phyloP scores from a whole-genome alignment of 2,888 invertebrate species.

The Acanthoscelides obtectus region DNA sequence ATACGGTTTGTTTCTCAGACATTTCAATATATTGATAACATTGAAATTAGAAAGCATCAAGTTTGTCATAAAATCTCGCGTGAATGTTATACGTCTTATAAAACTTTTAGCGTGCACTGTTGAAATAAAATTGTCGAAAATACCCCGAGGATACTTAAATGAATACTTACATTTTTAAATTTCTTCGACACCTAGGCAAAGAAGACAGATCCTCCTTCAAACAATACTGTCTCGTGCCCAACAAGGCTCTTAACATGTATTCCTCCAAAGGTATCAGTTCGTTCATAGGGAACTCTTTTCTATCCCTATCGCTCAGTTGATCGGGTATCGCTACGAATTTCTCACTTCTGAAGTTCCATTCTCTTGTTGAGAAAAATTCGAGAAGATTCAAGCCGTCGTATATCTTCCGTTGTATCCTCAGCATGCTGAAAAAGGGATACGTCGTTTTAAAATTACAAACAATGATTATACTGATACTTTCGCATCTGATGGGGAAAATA shows the following conservation, averaged over 20 bases:
- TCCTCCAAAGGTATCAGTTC: constrained; percentile 46
- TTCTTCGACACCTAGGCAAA: constrained; percentile 68
- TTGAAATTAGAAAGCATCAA: too few species aligned
- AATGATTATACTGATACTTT: too few species aligned
- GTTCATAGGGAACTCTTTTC: constrained; percentile 49
- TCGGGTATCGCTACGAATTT: constrained; percentile 58
- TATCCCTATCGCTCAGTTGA: constrained; percentile 55
- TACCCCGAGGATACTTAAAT: constrained; percentile 48
- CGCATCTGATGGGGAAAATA: too few species aligned
- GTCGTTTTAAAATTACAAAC: not conserved
- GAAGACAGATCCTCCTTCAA: constrained; percentile 80
- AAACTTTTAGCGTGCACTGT: too few species aligned
- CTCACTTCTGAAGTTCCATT: constrained; percentile 78
- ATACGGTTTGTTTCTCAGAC: not conserved
- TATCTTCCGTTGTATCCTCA: constrained; percentile 70
- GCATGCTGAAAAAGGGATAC: constrained; percentile 64
- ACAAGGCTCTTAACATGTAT: constrained; percentile 71
- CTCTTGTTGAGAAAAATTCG: constrained; percentile 85
- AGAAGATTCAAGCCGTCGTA: constrained; percentile 73
- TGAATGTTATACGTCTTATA: too few species aligned
- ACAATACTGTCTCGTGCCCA: constrained; percentile 80
- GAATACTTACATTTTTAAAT: constrained; percentile 67
- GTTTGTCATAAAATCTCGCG: too few species aligned
- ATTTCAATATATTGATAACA: too few species aligned
- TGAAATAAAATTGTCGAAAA: not conserved